Evolutionary conservation across 2,113 vertebrate species (phyloP).

Genomic region (Istiophorus platypterus): DNA sequence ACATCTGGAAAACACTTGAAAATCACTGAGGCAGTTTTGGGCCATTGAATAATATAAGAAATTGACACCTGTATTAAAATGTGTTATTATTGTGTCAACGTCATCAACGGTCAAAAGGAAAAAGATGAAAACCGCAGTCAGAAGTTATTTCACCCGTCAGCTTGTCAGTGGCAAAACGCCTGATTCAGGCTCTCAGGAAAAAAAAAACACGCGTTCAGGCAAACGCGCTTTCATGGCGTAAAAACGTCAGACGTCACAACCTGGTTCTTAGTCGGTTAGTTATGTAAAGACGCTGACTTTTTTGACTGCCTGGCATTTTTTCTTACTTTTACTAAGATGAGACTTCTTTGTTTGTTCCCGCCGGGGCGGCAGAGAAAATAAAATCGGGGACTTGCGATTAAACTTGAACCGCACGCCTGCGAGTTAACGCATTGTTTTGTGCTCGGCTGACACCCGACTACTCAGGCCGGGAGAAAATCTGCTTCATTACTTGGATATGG

Average conservation of each 20-base stretch:
- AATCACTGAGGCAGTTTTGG: too few relatives aligned
- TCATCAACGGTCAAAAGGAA: not conserved
- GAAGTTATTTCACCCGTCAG: too few relatives aligned
- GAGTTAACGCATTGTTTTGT: slow-evolving; percentile 10
- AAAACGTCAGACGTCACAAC: too few relatives aligned
- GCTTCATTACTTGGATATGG: slow-evolving; percentile 26
- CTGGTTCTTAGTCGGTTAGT: too few relatives aligned
- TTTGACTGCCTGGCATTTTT: not conserved
- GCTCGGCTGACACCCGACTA: not conserved
- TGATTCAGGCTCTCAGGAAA: too few relatives aligned
- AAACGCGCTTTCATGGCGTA: too few relatives aligned
- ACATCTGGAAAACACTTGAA: too few relatives aligned
- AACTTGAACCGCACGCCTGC: slow-evolving; percentile 21
- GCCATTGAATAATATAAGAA: too few relatives aligned
- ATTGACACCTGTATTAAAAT: too few relatives aligned
- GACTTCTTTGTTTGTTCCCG: slow-evolving; percentile 8
- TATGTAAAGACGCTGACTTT: not conserved
- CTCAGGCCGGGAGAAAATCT: slow-evolving; percentile 2
- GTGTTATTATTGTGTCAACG: too few relatives aligned
- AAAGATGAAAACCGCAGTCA: not conserved
- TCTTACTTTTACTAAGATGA: not conserved
- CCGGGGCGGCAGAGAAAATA: not conserved
- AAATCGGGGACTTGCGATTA: not conserved
- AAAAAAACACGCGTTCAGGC: too few relatives aligned
- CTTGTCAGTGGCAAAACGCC: too few relatives aligned